Base-by-base conservation (phyloP, 2,113 vertebrate species). In the Gnathonemus echidnorhynchus region DNA sequence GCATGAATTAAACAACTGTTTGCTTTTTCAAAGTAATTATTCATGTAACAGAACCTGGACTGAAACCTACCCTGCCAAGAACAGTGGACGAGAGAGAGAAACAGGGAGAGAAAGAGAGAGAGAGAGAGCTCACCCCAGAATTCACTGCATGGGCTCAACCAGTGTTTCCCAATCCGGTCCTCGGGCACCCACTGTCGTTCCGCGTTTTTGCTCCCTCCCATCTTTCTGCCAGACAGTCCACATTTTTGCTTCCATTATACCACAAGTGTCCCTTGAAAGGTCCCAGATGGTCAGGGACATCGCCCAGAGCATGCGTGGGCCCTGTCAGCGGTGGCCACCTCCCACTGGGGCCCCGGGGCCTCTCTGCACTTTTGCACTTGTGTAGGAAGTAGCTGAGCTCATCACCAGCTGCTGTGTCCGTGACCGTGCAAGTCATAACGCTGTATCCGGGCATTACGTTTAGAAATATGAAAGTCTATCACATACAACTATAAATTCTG, bases 321-420 rank as follows among this genome's bases (percentile, higher is more conserved):
- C 62, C 9, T 66, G 62, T 66, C 62, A 66, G 62, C 3, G n/a
- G n/a, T n/a, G 62, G 15, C 70, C 70, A 1, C 13, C 70, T 39
- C 35, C 35, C 74, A 42, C n/a, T 17, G 5, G 35, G 35, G 74
- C 46, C 83, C 83, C 24, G 24, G 46, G 83, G 83, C 24, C 46
- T n/a, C 39, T n/a, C 45, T 86, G 83, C 46, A 86, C 42, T 86
- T 49, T 86, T 49, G 42, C 35, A 84, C 80, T 84, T 48, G 46
- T 48, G 83, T 48, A 48, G 46, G 83, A 85, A 85, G 83, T 10
- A 85, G 83, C 83, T 85, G 83, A 85, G 42, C 42, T 84, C n/a
- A 70, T 13, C 62, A 70, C n/a, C 62, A 70, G 62, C 62, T 70
- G 62, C 62, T 31, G 62, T 13, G n/a, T 27, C 62, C 62, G 10